phyloP scores from a whole-genome alignment of 2,113 vertebrate species.

The Riparia riparia region DNA sequence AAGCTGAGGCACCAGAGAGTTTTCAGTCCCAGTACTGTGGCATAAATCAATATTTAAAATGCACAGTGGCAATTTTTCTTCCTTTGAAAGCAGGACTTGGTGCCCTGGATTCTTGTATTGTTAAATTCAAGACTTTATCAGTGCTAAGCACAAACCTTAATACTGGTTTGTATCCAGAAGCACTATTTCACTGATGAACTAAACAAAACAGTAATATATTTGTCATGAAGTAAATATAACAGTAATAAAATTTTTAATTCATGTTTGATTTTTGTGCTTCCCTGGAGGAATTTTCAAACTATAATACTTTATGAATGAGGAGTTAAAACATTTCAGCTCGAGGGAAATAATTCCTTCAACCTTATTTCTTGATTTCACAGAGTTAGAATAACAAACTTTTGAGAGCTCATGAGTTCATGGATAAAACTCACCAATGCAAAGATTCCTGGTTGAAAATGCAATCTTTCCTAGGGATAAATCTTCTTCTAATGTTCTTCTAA shows the following conservation, averaged over 20 bases:
- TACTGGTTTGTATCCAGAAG: slow-evolving; percentile 14
- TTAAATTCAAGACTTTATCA: slow-evolving; percentile 38
- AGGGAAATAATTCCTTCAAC: background rate
- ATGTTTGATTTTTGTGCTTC: background rate
- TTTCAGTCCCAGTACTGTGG: slow-evolving; percentile 25
- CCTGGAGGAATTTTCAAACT: slow-evolving; percentile 14
- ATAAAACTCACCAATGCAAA: background rate
- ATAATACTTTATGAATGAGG: slow-evolving; percentile 9
- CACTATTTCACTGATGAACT: background rate
- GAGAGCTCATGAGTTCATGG: background rate
- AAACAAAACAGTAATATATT: background rate
- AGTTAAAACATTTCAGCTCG: background rate
- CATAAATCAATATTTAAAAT: slow-evolving; percentile 74
- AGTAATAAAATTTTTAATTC: slow-evolving; percentile 33
- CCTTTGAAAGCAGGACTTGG: slow-evolving; percentile 3
- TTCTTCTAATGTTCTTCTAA: background rate
- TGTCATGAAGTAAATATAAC: background rate
- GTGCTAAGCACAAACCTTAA: background rate
- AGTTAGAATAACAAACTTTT: background rate
- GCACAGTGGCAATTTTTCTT: slow-evolving; percentile 10
- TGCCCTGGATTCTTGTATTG: slow-evolving; percentile 42
- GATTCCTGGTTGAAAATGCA: background rate
- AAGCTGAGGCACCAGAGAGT: slow-evolving; percentile 25
- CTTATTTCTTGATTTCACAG: background rate
- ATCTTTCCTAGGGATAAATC: background rate